Base-by-base conservation (phyloP, 1,140 invertebrate genomes). In the Trialeurodes vaporariorum region DNA sequence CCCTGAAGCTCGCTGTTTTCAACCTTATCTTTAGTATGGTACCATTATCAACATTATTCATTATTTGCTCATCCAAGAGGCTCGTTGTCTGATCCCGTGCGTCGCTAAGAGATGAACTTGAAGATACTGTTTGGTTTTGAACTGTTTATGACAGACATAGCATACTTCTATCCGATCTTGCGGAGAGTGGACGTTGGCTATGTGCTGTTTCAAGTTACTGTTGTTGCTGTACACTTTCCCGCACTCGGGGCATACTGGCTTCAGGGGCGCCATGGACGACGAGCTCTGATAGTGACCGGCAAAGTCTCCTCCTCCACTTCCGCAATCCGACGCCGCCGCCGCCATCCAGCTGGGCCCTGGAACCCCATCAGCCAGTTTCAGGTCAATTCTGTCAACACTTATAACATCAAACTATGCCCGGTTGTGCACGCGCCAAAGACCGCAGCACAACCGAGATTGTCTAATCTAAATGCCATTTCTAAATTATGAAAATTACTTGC, bases 141-240 rank as follows among this genome's bases (percentile, higher is more conserved):
- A 87, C 73, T 80, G 81, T 76, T 86, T 87, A 75, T 75, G 80
- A 78, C 86, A 87, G 68, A 85, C 80, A 70, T 83, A 80, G 75
- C 86, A 87, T 64, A 80, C 79, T 76, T 86, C 84, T 75, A 83
- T 83, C 72, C 83, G 81, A 59, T 82, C 83, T 72, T 82, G 83
- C 67, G 84, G 81, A 27, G 85, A 83, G 79, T 87, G 86, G 70
- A 87, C 84, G 79, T 87, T 87, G 69, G 86, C 83, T 71, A 87
- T 85, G 79, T 88, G 86, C 76, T 89, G 87, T 79, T 86, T 87
- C 67, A 88, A 79, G 75, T 87, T 88, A 73, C 84, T 85, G 75
- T 81, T 81, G 70, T 81, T 82, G 76, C 83, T 85, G 77, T 86
- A 87, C 64, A 83, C 82, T 75, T 86, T 86, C 70, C 85, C 85